phyloP scores from a whole-genome alignment of 2,797 vertebrate genomes.

The Rhabdomys pumilio region DNA sequence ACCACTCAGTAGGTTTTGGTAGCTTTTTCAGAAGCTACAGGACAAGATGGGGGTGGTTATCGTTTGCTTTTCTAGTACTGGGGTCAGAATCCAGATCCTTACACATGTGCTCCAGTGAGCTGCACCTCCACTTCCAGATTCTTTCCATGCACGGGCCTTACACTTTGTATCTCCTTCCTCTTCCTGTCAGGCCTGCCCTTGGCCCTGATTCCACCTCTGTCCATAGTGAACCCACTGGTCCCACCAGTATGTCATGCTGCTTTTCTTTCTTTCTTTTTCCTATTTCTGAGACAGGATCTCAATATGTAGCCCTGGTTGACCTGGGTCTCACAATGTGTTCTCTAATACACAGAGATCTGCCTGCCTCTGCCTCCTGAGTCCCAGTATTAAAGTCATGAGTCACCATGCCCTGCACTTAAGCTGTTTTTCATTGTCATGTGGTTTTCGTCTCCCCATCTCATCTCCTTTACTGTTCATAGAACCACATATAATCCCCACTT shows the following conservation, averaged over 20 bases:
- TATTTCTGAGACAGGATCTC: not conserved
- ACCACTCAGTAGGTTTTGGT: not conserved
- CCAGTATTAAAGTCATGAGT: not conserved
- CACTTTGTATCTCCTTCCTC: not conserved
- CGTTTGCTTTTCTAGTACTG: no score
- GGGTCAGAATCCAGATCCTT: not conserved
- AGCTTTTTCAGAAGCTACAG: not conserved
- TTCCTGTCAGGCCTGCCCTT: no score
- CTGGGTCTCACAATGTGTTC: no score
- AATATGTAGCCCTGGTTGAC: not conserved
- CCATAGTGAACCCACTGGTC: not conserved
- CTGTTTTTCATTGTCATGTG: not conserved
- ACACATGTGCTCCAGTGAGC: not conserved
- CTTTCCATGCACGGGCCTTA: not conserved
- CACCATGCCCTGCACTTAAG: not conserved
- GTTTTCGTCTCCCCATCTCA: not conserved
- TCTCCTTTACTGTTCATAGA: not conserved
- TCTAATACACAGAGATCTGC: not conserved
- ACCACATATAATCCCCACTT: not conserved
- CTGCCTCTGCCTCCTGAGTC: not conserved
- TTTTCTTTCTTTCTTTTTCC: not conserved
- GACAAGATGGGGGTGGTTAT: not conserved
- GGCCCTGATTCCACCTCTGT: not conserved
- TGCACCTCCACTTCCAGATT: not conserved
- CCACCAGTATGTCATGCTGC: not conserved